Conservation (phyloP, 2,113 vertebrate species). For the Amblyornis subalaris region DNA sequence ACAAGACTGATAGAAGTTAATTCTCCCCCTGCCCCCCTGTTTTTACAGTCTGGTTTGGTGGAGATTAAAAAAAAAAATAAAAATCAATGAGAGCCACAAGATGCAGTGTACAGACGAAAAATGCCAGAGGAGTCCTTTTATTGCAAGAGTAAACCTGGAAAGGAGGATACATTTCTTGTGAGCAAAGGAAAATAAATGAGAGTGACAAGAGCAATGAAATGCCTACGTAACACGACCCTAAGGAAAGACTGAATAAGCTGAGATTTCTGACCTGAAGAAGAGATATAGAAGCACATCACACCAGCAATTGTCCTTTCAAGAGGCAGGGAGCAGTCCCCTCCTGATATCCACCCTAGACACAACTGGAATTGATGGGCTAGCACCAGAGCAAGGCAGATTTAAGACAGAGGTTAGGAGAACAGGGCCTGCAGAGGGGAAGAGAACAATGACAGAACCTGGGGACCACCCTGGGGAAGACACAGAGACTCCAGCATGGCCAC, state of each 20-base stretch:
- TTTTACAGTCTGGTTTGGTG: constrained; percentile 24
- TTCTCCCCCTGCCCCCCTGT: not conserved
- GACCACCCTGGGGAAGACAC: not conserved
- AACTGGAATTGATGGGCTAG: not conserved
- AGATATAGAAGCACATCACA: not conserved
- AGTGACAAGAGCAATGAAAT: not conserved
- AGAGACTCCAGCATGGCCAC: rapidly evolving
- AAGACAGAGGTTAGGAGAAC: not conserved
- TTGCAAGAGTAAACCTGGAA: not conserved
- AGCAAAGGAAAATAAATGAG: constrained; percentile 17
- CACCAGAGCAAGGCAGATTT: not conserved
- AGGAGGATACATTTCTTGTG: not conserved
- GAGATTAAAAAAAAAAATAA: constrained; percentile 15
- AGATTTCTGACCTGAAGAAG: not conserved
- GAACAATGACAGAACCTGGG: not conserved
- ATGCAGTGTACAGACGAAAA: not conserved
- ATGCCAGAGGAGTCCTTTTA: not conserved
- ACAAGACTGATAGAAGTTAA: not conserved
- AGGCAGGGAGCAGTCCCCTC: not conserved
- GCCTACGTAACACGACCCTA: not conserved
- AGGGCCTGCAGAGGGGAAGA: not conserved
- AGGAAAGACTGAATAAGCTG: not conserved
- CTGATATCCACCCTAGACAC: not conserved
- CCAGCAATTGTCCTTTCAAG: not conserved
- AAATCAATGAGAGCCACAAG: constrained; percentile 8